phyloP scores from a whole-genome alignment of 1,140 invertebrate genomes.

The Dryas iulia region DNA sequence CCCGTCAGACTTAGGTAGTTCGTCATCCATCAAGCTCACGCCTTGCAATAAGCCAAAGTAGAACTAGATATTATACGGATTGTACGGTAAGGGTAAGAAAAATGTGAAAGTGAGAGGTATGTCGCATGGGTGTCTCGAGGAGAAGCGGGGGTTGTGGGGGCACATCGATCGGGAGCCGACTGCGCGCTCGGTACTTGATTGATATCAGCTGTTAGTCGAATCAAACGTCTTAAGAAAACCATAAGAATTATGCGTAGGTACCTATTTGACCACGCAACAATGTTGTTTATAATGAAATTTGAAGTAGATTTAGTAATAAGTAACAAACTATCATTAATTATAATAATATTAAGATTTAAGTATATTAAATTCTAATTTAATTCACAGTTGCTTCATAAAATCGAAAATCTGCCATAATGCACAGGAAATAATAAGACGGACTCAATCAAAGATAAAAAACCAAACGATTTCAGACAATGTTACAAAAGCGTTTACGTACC shows the following conservation, averaged over 20 bases:
- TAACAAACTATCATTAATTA: no score
- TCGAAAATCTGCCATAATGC: not conserved
- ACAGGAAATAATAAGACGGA: conserved; percentile 37
- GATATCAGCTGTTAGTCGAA: conserved; percentile 60
- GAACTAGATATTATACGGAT: conserved; percentile 40
- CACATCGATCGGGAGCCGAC: conserved; percentile 58
- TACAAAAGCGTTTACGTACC: not conserved
- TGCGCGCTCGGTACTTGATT: conserved; percentile 40
- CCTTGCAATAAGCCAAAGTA: conserved; percentile 34
- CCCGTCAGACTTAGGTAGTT: conserved; percentile 25
- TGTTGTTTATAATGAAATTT: no score
- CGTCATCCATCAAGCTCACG: conserved; percentile 43
- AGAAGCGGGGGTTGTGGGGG: conserved; percentile 40
- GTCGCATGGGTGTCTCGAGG: conserved; percentile 46
- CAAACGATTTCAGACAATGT: conserved; percentile 43
- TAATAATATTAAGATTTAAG: no score
- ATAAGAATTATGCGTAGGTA: no score
- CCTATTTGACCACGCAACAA: no score
- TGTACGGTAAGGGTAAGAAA: conserved; percentile 50
- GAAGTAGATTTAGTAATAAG: not conserved
- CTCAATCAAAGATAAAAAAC: conserved; percentile 41
- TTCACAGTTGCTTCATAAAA: no score
- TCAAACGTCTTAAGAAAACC: conserved; percentile 21
- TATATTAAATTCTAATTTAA: no score
- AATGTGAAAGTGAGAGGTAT: conserved; percentile 63